Percentiles rank a stretch among this genome's conserved stretches.
These are phyloP conservation scores for Trachemys scripta DNA, from an alignment of 2,113 vertebrate genomes.

Conservation along the genomic window DNA sequence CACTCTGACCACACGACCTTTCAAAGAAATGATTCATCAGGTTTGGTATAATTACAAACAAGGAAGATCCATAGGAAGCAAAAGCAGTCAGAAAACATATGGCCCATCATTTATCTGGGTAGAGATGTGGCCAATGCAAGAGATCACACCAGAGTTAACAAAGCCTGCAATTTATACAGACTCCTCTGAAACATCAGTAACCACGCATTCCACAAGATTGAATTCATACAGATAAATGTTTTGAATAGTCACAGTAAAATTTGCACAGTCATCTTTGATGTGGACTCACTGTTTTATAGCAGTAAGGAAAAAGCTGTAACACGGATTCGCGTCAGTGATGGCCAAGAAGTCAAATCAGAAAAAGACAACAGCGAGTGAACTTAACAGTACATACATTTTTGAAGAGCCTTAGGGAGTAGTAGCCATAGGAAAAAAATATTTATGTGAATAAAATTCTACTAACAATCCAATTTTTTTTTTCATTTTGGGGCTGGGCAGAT, in stretches of 20 bases:
- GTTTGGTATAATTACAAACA: constrained; percentile 94
- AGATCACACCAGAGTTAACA: constrained; percentile 76
- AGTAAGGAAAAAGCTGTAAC: not conserved
- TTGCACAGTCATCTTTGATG: not conserved
- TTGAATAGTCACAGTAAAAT: not conserved
- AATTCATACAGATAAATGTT: constrained; percentile 70
- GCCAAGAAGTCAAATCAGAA: not conserved
- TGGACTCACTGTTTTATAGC: constrained; percentile 26
- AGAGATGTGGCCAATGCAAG: constrained; percentile 91
- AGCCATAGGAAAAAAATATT: not conserved
- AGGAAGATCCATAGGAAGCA: constrained; percentile 81
- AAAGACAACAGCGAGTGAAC: not conserved
- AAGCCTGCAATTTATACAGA: constrained; percentile 78
- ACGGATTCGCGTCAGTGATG: not conserved
- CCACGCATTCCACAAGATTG: constrained; percentile 74
- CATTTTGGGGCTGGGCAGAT: not conserved
- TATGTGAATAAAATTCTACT: not conserved
- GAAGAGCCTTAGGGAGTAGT: not conserved
- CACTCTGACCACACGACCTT: constrained; percentile 95
- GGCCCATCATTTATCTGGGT: constrained; percentile 90
- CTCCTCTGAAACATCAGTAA: constrained; percentile 73
- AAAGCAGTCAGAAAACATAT: constrained; percentile 78
- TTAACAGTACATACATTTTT: not conserved
- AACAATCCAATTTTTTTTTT: not conserved
- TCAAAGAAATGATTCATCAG: constrained; percentile 95